Conservation (phyloP, 2,113 vertebrate genomes). For the Manacus vitellinus region DNA sequence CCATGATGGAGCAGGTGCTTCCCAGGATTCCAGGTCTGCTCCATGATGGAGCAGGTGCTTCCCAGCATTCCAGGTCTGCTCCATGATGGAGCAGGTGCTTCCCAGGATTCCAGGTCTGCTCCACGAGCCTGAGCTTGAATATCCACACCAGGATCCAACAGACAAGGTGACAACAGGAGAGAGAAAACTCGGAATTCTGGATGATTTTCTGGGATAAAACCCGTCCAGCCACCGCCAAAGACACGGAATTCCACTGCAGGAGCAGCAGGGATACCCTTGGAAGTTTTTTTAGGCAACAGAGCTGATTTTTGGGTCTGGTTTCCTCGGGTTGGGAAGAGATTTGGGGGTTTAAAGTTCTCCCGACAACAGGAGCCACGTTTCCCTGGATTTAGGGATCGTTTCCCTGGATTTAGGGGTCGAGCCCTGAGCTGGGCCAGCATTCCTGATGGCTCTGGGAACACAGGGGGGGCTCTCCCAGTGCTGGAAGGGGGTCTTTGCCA, state of each 20-base stretch:
- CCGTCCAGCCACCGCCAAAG: neutral
- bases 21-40: too few species aligned
- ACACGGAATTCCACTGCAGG: accelerated
- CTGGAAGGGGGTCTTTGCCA: neutral
- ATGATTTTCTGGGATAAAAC: neutral
- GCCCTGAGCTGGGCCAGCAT: neutral
- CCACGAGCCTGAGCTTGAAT: neutral
- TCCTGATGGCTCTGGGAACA: neutral
- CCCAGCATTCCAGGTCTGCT: too few species aligned
- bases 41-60: too few species aligned
- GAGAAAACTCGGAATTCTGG: neutral
- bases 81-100: conserved; percentile 7
- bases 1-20: too few species aligned
- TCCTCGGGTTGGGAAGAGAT: neutral
- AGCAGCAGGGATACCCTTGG: neutral
- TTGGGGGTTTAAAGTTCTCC: neutral
- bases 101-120: neutral
- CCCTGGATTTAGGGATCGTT: neutral
- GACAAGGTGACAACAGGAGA: neutral
- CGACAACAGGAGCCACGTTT: neutral
- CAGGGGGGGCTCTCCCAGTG: neutral
- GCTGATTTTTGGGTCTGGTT: neutral
- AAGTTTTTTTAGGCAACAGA: neutral
- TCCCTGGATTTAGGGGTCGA: neutral
- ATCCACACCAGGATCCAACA: neutral